Evolutionary conservation across 2,797 vertebrate species (phyloP).

Genomic region (Emys orbicularis): DNA sequence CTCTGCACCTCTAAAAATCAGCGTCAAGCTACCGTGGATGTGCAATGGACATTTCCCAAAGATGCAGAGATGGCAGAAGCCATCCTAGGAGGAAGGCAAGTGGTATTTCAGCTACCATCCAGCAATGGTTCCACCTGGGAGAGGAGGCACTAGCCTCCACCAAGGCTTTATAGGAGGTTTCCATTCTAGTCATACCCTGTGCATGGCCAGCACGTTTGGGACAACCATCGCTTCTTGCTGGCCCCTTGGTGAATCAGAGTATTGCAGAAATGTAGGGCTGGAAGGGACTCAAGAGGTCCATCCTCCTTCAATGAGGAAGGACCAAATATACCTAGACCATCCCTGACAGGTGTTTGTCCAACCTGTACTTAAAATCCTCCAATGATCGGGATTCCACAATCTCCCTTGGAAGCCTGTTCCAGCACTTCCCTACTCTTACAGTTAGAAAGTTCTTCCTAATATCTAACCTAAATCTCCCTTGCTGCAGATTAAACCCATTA

Average conservation of each 20-base stretch:
- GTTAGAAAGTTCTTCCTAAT: background rate
- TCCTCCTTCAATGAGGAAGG: background rate
- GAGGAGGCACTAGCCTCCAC: background rate
- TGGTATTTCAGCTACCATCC: background rate
- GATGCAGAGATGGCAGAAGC: rapidly evolving
- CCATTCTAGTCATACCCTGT: background rate
- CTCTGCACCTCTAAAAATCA: background rate
- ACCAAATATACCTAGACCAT: background rate
- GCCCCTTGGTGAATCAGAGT: background rate
- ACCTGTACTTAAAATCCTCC: background rate
- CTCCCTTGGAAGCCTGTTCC: background rate
- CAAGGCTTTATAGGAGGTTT: background rate
- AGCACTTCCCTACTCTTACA: background rate
- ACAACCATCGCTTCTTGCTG: background rate
- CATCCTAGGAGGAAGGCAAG: background rate
- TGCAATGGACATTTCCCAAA: rapidly evolving
- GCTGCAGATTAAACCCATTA: background rate
- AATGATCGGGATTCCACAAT: background rate
- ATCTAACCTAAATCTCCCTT: background rate
- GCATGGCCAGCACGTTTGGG: background rate
- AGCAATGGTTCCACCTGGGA: background rate
- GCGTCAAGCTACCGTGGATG: rapidly evolving
- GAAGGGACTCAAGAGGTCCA: background rate
- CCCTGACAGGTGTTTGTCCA: background rate
- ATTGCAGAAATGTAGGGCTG: background rate